Conservation (phyloP, 2,113 vertebrate species). For the Rhegmatorhina hoffmannsi region DNA sequence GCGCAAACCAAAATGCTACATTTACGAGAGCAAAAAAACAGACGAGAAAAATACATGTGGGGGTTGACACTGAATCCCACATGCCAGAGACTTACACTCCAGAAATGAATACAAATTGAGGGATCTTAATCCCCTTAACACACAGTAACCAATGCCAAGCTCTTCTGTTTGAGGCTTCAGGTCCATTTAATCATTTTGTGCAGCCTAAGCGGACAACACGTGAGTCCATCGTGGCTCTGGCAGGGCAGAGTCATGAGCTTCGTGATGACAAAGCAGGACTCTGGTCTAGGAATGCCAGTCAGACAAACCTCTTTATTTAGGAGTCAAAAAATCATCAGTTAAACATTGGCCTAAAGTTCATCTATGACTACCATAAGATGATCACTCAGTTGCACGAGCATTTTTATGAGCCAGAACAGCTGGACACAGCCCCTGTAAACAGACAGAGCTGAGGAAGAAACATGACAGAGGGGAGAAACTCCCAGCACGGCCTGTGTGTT, state of each 20-base stretch:
- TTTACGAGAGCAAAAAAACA: background rate
- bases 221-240: background rate
- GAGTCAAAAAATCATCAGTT: background rate
- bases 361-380: background rate
- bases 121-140: background rate
- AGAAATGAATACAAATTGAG: background rate
- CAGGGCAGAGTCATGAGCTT: constrained; percentile 8
- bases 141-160: background rate
- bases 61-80: background rate
- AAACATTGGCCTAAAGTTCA: background rate
- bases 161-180: background rate
- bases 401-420: background rate
- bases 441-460: background rate
- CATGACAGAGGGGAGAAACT: background rate
- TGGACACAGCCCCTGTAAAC: fast-evolving
- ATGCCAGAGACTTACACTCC: background rate
- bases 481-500: background rate
- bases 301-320: background rate
- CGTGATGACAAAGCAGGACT: constrained; percentile 14
- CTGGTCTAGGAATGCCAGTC: background rate
- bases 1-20: background rate
- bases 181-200: background rate
- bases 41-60: background rate
- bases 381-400: background rate
- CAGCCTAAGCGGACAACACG: background rate